Evolutionary conservation across 2,888 invertebrate species (phyloP), one percentile per base, ranked within the genome.

Genomic region (Noctuana brunneofusca): DNA sequence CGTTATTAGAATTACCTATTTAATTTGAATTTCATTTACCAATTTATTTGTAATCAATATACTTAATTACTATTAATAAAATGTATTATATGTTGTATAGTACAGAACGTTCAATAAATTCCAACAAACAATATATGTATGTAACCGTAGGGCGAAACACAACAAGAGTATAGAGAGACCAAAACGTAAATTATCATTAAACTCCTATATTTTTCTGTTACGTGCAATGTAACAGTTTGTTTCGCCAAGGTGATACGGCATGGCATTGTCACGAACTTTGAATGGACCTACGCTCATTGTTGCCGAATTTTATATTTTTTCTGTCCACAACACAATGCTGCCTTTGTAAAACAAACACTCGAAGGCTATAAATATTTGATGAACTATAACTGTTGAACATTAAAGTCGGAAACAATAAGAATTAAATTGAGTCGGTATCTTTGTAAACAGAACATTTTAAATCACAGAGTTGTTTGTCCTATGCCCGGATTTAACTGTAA

Each of bases 121-220:
- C n/a, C n/a, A 11, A 1, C n/a, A 35, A 1, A 6, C 35, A 35
- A 11, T 11, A 12, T 3, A 9, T 11, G 11, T 14, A 14, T 38
- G n/a, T n/a, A n/a, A 38, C n/a, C 2, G 3, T 14, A 38, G 0
- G 4, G n/a, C 38, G 14, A 38, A 38, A n/a, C 9, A 2, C 1
- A 38, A 38, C 14, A 38, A 6, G n/a, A 38, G 4, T 38, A 14
- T 38, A 38, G 14, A 14, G n/a, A 5, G n/a, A 38, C 6, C 38
- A n/a, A 14, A 38, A 14, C 9, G n/a, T 14, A 14, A 18, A 43
- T 35, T 35, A 43, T 43, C 43, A 43, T 80, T 76, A 76, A 68
- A 69, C 68, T 70, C 53, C 71, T 77, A 78, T 79, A 78, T 78
- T 76, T 79, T 79, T 71, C 11, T 65, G 72, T 73, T 73, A 71